Evolutionary conservation across 2,113 vertebrate species (phyloP).

Genomic region (Gila orcuttii): DNA sequence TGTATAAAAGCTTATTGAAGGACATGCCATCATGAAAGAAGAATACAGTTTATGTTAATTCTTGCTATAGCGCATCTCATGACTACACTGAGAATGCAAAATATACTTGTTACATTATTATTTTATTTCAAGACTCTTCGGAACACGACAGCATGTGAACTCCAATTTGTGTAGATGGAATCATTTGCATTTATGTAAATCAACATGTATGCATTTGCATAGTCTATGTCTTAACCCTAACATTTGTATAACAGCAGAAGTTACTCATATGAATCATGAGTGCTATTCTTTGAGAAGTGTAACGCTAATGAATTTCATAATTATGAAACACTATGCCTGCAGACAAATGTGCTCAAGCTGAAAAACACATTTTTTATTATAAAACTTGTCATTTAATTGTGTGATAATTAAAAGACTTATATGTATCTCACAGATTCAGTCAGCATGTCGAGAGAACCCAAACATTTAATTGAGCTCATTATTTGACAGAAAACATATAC

Average conservation of each 20-base stretch:
- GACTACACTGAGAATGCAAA: too few relatives aligned
- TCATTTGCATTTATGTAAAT: neutral
- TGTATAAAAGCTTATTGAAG: neutral
- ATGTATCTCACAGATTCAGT: neutral
- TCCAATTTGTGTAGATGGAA: neutral
- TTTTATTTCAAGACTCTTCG: too few relatives aligned
- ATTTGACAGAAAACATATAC: neutral
- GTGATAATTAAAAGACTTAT: neutral
- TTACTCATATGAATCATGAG: neutral
- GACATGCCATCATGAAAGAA: neutral
- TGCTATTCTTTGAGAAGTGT: neutral
- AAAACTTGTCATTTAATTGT: constrained; percentile 11
- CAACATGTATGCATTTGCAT: neutral
- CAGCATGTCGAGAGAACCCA: neutral
- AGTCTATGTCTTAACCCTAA: neutral
- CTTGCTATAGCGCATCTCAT: too few relatives aligned
- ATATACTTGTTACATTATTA: too few relatives aligned
- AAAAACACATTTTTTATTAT: constrained; percentile 1
- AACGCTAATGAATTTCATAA: neutral
- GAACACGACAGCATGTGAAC: too few relatives aligned
- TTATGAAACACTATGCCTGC: constrained; percentile 25
- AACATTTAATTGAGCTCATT: neutral
- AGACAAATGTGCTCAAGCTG: constrained; percentile 17
- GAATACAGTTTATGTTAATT: too few relatives aligned
- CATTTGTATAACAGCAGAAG: neutral